These are phyloP conservation scores for Asteroscopus sphinx DNA, from an alignment of 2,888 invertebrate species.

Conservation along the genomic window DNA sequence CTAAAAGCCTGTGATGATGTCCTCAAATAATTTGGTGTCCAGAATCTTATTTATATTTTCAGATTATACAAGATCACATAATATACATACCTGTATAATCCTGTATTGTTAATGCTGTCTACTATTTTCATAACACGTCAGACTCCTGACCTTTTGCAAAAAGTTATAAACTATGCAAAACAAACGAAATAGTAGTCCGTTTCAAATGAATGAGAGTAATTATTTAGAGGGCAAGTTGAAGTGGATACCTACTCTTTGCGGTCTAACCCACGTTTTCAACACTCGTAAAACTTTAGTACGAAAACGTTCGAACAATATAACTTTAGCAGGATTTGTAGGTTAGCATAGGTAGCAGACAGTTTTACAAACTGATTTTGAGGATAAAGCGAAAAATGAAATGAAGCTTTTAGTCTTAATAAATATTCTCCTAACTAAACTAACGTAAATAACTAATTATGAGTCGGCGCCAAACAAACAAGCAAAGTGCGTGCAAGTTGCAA, in stretches of 20 bases:
- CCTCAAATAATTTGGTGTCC: too few species aligned
- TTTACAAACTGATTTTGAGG: background rate
- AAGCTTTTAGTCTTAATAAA: too few species aligned
- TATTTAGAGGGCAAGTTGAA: background rate
- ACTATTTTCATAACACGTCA: background rate
- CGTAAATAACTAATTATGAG: too few species aligned
- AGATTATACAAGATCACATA: too few species aligned
- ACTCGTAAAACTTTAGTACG: background rate
- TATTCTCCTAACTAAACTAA: too few species aligned
- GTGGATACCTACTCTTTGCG: background rate
- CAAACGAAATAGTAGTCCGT: background rate
- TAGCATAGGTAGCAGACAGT: background rate
- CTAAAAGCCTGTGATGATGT: too few species aligned
- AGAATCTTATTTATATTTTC: too few species aligned
- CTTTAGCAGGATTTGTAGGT: background rate
- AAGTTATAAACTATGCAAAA: conserved; percentile 9
- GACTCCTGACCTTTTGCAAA: background rate
- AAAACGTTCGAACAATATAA: background rate
- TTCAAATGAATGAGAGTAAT: background rate
- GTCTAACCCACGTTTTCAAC: background rate
- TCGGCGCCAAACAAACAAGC: too few species aligned
- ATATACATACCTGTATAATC: too few species aligned
- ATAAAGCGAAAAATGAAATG: too few species aligned
- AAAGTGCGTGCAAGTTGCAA: too few species aligned
- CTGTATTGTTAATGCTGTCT: too few species aligned